phyloP scores from a whole-genome alignment of 1,140 invertebrate species.

The Argopecten irradians region DNA sequence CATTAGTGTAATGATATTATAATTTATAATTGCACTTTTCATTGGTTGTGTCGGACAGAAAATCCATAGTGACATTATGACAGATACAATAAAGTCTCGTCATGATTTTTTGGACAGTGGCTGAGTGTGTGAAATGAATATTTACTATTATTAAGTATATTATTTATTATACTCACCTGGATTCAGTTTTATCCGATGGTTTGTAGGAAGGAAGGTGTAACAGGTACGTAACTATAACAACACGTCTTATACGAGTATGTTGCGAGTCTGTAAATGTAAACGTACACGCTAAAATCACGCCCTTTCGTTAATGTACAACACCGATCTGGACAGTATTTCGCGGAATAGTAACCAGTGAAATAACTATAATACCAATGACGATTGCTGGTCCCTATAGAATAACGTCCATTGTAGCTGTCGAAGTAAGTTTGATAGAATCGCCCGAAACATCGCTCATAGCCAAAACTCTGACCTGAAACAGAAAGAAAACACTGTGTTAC shows the following conservation, averaged over 20 bases:
- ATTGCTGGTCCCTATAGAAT: background rate
- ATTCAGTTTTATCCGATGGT: background rate
- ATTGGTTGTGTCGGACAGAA: too few species aligned
- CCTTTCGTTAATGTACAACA: background rate
- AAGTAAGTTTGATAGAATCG: background rate
- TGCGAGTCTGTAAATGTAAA: too few species aligned
- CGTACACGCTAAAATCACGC: background rate
- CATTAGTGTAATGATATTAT: too few species aligned
- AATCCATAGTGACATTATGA: too few species aligned
- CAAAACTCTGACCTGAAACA: background rate
- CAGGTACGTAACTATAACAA: background rate
- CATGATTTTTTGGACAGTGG: too few species aligned
- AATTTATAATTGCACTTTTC: too few species aligned
- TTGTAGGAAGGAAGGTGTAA: background rate
- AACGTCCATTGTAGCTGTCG: background rate
- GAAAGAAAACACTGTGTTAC: too few species aligned
- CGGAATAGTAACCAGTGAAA: background rate
- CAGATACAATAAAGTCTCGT: too few species aligned
- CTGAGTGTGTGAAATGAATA: too few species aligned
- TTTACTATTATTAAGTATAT: too few species aligned
- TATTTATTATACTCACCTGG: too few species aligned
- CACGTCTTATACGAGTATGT: background rate
- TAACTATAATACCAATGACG: background rate
- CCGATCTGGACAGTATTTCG: background rate
- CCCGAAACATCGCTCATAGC: background rate